Conservation (phyloP, 2,888 invertebrate species). For the Helleia helle region DNA sequence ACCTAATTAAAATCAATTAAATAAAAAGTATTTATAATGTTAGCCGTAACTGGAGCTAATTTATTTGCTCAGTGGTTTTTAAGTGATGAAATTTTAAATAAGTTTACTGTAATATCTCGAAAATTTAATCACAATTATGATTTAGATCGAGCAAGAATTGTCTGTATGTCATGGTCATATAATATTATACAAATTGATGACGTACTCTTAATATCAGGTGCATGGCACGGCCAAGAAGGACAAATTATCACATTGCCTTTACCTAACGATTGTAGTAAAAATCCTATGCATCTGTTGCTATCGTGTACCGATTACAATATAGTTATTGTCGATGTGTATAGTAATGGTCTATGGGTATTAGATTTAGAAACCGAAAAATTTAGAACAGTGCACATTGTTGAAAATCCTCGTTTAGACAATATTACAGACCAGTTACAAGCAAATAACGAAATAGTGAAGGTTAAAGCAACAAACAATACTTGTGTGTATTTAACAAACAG, state of each 20-base stretch:
- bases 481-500: conserved; percentile 38
- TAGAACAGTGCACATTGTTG: conserved; percentile 34
- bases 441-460: conserved; percentile 33
- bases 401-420: conserved; percentile 27
- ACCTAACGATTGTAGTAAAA: conserved; percentile 27
- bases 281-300: conserved; percentile 28
- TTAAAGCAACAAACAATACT: conserved; percentile 31
- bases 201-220: conserved; percentile 41
- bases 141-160: conserved; percentile 25
- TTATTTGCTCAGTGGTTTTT: conserved; percentile 57
- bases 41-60: conserved; percentile 48
- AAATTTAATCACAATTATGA: conserved; percentile 21
- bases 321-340: conserved; percentile 31
- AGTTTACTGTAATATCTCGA: conserved; percentile 31
- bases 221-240: conserved; percentile 36
- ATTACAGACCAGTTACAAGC: conserved; percentile 28
- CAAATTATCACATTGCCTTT: conserved; percentile 32
- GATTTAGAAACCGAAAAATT: conserved; percentile 32
- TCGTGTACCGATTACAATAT: conserved; percentile 49
- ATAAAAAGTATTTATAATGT: too few relatives aligned
- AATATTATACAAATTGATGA: conserved; percentile 40
- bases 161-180: conserved; percentile 51
- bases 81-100: conserved; percentile 26
- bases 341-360: conserved; percentile 33
- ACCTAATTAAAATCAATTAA: too few relatives aligned